phyloP scores from a whole-genome alignment of 1,140 invertebrate species.

The Wasmannia auropunctata region DNA sequence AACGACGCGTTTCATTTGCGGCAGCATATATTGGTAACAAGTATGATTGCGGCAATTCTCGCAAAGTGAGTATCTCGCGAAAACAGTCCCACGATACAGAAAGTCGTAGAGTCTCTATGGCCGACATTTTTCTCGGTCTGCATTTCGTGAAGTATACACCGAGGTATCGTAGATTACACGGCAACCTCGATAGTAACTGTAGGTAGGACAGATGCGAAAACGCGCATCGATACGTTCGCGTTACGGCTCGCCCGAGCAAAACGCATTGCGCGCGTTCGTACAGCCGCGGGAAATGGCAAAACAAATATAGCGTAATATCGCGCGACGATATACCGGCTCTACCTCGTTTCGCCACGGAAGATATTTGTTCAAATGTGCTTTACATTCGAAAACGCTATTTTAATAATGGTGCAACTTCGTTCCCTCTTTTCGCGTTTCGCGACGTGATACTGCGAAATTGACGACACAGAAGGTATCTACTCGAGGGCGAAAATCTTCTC shows the following conservation, averaged over 20 bases:
- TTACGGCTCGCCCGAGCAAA: conserved; percentile 8
- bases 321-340: neutral
- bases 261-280: neutral
- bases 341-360: conserved; percentile 13
- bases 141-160: conserved; percentile 33
- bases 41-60: conserved; percentile 19
- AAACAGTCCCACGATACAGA: neutral
- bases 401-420: conserved; percentile 7
- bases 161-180: conserved; percentile 31
- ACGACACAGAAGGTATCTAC: neutral
- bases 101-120: conserved; percentile 1
- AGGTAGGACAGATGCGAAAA: conserved; percentile 42
- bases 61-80: conserved; percentile 33
- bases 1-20: conserved; percentile 7
- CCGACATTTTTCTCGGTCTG: conserved; percentile 30
- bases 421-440: neutral
- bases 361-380: conserved; percentile 24
- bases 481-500: neutral
- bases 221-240: conserved; percentile 41
- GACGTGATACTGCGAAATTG: neutral
- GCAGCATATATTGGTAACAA: neutral
- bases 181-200: conserved; percentile 28
- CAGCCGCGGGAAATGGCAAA: conserved; percentile 33
- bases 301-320: conserved; percentile 47
- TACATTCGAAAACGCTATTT: conserved; percentile 33